These are phyloP conservation scores for Paracentrotus lividus DNA, from an alignment of 53 echinoderm and acorn worm genomes.

Conservation along the genomic window DNA sequence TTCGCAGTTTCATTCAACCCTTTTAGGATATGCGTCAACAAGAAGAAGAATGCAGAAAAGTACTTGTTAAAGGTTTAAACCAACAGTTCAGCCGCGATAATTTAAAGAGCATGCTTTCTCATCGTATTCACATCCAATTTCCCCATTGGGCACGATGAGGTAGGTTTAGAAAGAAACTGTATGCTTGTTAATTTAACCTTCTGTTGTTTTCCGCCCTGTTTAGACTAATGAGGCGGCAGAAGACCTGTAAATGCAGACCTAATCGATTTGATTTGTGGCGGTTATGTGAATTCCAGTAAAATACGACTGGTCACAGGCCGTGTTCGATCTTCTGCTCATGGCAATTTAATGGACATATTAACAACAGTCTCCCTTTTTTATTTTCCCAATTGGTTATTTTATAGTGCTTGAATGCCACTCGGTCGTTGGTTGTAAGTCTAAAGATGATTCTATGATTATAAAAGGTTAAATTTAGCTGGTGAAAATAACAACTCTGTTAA, in stretches of 20 bases:
- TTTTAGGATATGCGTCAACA: background rate
- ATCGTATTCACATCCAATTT: background rate
- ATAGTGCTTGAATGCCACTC: background rate
- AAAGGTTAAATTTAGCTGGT: background rate
- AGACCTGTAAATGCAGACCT: constrained; percentile 28
- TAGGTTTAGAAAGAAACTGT: background rate
- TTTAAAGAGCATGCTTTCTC: background rate
- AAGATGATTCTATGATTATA: background rate
- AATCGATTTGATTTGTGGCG: constrained; percentile 53
- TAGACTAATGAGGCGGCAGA: constrained; percentile 21
- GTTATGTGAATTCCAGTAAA: background rate
- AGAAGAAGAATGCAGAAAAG: background rate
- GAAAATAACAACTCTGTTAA: background rate
- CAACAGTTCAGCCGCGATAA: background rate
- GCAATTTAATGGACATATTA: background rate
- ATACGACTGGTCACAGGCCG: constrained; percentile 10
- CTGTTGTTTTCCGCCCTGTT: background rate
- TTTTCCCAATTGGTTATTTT: background rate
- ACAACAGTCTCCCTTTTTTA: background rate
- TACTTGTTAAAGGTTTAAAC: background rate
- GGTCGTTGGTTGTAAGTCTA: background rate
- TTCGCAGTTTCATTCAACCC: background rate
- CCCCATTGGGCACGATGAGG: background rate
- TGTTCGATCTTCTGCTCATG: constrained; percentile 9
- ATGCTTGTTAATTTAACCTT: constrained; percentile 14